Evolutionary conservation across 2,888 invertebrate species (phyloP).

Genomic region (Belgica antarctica): DNA sequence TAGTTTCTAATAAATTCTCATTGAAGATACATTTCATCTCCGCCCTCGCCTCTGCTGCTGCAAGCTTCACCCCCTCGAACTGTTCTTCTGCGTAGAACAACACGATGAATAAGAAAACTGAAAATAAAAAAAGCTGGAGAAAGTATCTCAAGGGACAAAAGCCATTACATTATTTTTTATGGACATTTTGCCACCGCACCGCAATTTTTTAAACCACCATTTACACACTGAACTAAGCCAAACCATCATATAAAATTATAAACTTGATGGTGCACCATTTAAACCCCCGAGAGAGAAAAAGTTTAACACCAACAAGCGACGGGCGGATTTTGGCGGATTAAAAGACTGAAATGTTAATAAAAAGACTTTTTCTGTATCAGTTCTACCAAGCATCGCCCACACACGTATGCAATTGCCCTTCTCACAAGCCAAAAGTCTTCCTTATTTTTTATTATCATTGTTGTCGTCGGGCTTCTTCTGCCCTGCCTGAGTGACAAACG

Average conservation of each 20-base stretch:
- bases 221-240: background rate
- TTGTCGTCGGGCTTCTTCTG: background rate
- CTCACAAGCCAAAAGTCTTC: constrained; percentile 3
- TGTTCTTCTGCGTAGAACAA: no score
- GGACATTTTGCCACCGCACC: constrained; percentile 34
- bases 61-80: background rate
- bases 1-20: constrained; percentile 37
- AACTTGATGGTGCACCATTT: constrained; percentile 36
- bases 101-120: background rate
- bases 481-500: background rate
- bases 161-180: constrained; percentile 44
- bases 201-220: constrained; percentile 26
- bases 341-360: constrained; percentile 18
- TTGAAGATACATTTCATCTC: constrained; percentile 22
- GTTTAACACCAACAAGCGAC: constrained; percentile 5
- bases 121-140: constrained; percentile 6
- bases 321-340: background rate
- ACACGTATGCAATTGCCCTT: background rate
- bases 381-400: background rate
- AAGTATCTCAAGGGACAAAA: constrained; percentile 37
- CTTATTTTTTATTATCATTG: background rate
- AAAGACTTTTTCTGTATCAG: background rate
- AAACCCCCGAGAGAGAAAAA: background rate
- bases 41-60: constrained; percentile 12
- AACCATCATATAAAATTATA: constrained; percentile 12